Conservation (phyloP, 2,113 vertebrate genomes). For the Eurypyga helias region DNA sequence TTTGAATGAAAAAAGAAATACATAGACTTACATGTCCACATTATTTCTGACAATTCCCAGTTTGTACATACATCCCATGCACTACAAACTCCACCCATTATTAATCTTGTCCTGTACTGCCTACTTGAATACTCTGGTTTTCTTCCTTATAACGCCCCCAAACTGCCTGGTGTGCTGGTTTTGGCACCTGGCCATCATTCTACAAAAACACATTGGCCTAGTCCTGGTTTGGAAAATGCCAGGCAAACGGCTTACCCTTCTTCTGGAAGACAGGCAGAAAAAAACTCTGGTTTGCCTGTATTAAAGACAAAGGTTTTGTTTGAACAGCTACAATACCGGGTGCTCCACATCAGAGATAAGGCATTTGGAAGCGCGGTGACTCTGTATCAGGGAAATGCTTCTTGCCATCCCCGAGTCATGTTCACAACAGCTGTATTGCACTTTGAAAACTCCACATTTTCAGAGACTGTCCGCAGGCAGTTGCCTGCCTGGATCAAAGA, state of each 20-base stretch:
- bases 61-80: not conserved
- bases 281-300: not conserved
- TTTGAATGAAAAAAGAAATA: not conserved
- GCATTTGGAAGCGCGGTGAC: not conserved
- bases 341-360: not conserved
- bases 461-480: rapidly evolving
- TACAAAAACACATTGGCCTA: rapidly evolving
- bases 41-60: not conserved
- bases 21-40: not conserved
- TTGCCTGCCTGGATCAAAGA: not conserved
- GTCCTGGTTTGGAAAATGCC: not conserved
- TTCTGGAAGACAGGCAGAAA: not conserved
- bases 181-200: not conserved
- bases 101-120: not conserved
- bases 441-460: not conserved
- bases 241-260: not conserved
- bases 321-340: not conserved
- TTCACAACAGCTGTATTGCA: not conserved
- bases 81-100: not conserved
- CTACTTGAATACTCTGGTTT: not conserved
- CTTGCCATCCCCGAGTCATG: not conserved
- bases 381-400: not conserved
- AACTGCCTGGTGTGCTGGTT: not conserved
- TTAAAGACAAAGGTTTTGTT: rapidly evolving
- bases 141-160: not conserved